Base-by-base conservation (phyloP, 2,888 invertebrate genomes). In the Crocallis elinguaria region DNA sequence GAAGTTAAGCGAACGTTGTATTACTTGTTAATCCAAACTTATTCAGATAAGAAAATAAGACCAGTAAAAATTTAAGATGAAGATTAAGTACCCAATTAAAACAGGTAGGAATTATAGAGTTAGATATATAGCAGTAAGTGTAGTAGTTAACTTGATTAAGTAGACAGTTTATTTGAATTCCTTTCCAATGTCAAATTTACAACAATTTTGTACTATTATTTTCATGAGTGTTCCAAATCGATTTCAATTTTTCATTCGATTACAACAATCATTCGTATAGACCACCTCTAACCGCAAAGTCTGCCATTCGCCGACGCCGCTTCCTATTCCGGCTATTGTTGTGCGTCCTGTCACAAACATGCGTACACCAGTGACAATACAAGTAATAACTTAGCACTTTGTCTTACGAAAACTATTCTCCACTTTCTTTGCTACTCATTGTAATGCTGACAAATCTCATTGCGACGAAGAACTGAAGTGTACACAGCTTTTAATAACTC, bases 251-350 rank as follows among this genome's bases (percentile, higher is more conserved):
- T 12, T n/a, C 6, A 25, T 21, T 49, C 41, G 35, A 37, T 44
- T 21, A 17, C 3, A 14, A 42, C n/a, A 16, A 23, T 42, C 5
- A 39, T 25, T 30, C 16, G 32, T 33, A 33, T 48, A 5, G 27
- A 11, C 16, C 42, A 48, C 17, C 48, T 49, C 48, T 54, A 43
- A 32, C 23, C 55, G 55, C 53, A 49, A 43, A 51, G 51, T 54
- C 54, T 79, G 79, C 79, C 77, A 83, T 84, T 84, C 79, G 84
- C 81, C 75, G 81, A 75, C 80, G 80, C 76, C 82, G 83, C 86
- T 88, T 88, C 88, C 89, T 86, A 88, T 88, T 89, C 88, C 89
- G 88, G 88, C 88, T 86, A 88, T 88, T 89, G 89, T 89, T 83
- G 80, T 76, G 82, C 87, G 86, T 87, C 87, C 87, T 86, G 88